Conservation (phyloP, 2,888 invertebrate species). For the Tipula unca region DNA sequence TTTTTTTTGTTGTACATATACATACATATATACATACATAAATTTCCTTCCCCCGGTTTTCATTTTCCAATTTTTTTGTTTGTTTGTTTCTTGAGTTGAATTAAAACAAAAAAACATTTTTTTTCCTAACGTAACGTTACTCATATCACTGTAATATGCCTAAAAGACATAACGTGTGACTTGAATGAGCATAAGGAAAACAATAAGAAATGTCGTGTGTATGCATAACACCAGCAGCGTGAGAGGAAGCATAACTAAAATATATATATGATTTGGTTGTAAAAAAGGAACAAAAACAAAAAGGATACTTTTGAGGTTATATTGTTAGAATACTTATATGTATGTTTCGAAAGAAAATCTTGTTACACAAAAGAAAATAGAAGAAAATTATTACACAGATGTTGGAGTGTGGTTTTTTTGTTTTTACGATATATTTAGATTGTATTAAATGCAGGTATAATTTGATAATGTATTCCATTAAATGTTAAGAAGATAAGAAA, state of each 20-base stretch:
- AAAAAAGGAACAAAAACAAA: neutral
- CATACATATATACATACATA: neutral
- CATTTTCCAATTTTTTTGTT: neutral
- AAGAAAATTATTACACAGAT: neutral
- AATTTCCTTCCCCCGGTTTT: neutral
- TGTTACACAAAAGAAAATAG: neutral
- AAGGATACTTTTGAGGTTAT: neutral
- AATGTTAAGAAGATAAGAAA: neutral
- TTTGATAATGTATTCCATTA: neutral
- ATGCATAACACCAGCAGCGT: neutral
- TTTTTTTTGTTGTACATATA: neutral
- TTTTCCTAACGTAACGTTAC: neutral
- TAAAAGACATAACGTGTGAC: neutral
- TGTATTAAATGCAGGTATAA: neutral
- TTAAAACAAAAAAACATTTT: neutral
- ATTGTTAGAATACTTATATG: neutral
- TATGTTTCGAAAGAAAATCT: neutral
- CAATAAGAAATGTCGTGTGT: neutral
- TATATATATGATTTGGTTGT: neutral
- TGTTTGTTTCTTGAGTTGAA: neutral
- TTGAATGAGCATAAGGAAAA: neutral
- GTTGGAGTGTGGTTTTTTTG: neutral
- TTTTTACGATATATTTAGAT: neutral
- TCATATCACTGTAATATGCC: neutral
- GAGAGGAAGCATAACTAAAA: neutral